These are phyloP conservation scores for Leptopilina clavipes DNA, from an alignment of 1,140 invertebrate species.

Conservation along the genomic window DNA sequence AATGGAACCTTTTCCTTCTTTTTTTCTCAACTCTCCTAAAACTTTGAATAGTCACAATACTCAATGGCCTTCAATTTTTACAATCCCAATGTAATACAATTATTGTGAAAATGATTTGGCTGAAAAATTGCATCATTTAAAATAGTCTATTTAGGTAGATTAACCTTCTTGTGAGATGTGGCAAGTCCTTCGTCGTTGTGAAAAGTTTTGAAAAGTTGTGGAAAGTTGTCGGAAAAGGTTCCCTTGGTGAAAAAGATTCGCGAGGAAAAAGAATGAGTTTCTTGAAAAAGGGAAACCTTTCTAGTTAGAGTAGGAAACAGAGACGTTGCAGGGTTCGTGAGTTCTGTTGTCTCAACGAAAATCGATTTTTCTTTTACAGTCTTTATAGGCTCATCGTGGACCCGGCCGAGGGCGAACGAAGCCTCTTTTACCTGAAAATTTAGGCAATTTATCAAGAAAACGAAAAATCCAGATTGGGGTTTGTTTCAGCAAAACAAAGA, in stretches of 20 bases:
- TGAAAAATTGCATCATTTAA: neutral
- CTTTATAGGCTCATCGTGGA: constrained; percentile 72
- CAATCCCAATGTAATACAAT: too few relatives aligned
- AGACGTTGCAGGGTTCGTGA: constrained; percentile 69
- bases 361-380: constrained; percentile 68
- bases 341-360: constrained; percentile 58
- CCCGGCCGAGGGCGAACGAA: constrained; percentile 62
- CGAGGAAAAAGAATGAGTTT: neutral
- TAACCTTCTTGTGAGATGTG: neutral
- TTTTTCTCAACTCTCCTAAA: constrained; percentile 11
- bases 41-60: neutral
- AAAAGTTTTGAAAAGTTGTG: neutral
- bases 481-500: constrained; percentile 46
- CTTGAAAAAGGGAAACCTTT: neutral
- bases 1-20: neutral
- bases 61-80: neutral
- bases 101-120: too few relatives aligned
- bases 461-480: constrained; percentile 44
- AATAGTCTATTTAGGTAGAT: neutral
- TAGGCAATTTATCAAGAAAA: constrained; percentile 54
- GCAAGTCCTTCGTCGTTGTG: too few relatives aligned
- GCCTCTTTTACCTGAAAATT: constrained; percentile 46
- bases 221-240: neutral
- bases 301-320: constrained; percentile 47
- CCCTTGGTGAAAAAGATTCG: neutral